Conservation (phyloP, 2,113 vertebrate genomes). For the Sorex fumeus region DNA sequence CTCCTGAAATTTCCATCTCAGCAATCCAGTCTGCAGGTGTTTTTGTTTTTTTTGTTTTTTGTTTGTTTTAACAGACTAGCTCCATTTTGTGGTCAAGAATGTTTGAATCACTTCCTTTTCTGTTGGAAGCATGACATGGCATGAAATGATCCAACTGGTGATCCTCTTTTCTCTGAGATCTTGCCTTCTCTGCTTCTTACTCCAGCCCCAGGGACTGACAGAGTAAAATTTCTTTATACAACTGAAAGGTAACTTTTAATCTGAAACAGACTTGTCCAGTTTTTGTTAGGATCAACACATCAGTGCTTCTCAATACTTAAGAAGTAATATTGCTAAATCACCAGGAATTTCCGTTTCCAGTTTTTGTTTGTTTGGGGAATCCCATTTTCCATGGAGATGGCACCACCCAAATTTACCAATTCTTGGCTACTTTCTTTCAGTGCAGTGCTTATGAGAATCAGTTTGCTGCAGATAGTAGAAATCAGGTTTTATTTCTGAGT, state of each 20-base stretch:
- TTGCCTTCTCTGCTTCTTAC: not conserved
- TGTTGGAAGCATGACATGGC: conserved; percentile 1
- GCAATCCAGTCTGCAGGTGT: not conserved
- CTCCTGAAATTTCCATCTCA: not conserved
- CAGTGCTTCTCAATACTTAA: no score
- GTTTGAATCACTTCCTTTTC: conserved; percentile 34
- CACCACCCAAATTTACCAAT: not conserved
- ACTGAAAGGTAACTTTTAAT: not conserved
- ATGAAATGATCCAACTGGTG: conserved; percentile 1
- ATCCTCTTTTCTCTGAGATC: not conserved
- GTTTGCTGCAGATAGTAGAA: not conserved
- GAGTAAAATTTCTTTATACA: not conserved
- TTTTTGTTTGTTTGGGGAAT: no score
- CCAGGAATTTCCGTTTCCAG: no score
- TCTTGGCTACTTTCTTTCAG: not conserved
- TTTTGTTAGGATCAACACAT: no score
- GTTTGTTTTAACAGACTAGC: not conserved
- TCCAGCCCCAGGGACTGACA: not conserved
- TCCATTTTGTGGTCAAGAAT: not conserved
- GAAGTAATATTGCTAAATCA: no score
- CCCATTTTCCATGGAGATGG: not conserved
- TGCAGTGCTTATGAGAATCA: not conserved
- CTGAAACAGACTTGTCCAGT: not conserved
- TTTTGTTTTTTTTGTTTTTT: conserved; percentile 2
- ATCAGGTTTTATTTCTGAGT: not conserved